Conservation (phyloP, 2,797 vertebrate genomes). For the Bucorvus abyssinicus region DNA sequence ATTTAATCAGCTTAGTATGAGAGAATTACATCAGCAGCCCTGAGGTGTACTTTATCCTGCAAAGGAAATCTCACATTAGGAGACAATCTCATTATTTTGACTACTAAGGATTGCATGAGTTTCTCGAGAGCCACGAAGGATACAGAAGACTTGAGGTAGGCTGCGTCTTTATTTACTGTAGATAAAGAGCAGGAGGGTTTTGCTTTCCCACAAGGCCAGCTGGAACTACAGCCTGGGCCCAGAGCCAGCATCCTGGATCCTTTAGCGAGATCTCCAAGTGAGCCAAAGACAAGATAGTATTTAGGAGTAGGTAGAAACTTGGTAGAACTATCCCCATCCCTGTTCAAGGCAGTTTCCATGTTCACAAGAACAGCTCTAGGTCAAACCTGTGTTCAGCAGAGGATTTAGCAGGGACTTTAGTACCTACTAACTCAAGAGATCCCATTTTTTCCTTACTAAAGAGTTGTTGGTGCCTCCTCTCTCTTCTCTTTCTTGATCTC, state of each 20-base stretch:
- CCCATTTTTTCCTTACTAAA: background rate
- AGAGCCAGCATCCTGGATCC: background rate
- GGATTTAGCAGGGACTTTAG: background rate
- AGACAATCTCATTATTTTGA: slow-evolving; percentile 65
- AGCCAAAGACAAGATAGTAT: background rate
- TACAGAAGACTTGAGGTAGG: background rate
- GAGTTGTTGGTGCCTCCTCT: background rate
- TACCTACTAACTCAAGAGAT: background rate
- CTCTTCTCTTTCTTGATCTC: background rate
- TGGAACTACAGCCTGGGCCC: background rate
- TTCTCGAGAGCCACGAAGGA: slow-evolving; percentile 2
- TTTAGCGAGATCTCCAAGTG: background rate
- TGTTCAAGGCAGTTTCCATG: background rate
- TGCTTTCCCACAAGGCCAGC: background rate
- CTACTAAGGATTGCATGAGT: slow-evolving; percentile 50
- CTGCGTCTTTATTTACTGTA: background rate
- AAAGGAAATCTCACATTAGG: slow-evolving; percentile 62
- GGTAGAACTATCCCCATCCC: too few species aligned
- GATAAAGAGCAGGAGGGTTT: background rate
- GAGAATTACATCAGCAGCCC: slow-evolving; percentile 72
- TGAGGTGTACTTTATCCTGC: slow-evolving; percentile 56
- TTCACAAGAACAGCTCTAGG: background rate
- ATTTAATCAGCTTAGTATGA: slow-evolving; percentile 74
- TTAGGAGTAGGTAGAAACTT: background rate
- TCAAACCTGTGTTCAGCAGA: background rate